Percentiles rank a stretch among this genome's conserved stretches.
Conservation (phyloP, 2,113 vertebrate genomes). For the Myiozetetes cayanensis region DNA sequence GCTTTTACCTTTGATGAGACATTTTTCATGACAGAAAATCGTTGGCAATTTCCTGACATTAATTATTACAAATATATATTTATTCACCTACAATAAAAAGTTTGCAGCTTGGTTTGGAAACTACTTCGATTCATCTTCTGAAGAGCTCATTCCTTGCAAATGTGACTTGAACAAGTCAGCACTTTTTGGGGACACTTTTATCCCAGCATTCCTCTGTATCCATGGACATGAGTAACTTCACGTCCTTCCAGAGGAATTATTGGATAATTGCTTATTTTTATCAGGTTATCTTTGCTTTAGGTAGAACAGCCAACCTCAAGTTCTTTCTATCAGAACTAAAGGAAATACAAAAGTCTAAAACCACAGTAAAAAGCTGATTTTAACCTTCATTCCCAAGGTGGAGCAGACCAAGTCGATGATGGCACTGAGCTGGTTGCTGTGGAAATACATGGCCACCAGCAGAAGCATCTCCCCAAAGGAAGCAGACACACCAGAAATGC, state of each 20-base stretch:
- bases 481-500: conserved; percentile 95
- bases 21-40: rapidly evolving
- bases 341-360: background rate
- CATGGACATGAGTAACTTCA: background rate
- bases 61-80: background rate
- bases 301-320: background rate
- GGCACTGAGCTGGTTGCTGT: conserved; percentile 94
- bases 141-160: background rate
- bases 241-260: background rate
- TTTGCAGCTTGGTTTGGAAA: background rate
- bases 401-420: conserved; percentile 96
- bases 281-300: background rate
- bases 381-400: conserved; percentile 92
- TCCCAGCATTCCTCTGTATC: background rate
- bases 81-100: background rate
- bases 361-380: background rate
- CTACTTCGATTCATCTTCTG: background rate
- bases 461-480: conserved; percentile 99
- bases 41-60: background rate
- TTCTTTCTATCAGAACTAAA: background rate
- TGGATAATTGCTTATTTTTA: background rate
- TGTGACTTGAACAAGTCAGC: background rate
- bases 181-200: background rate
- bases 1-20: background rate
- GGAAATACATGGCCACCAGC: conserved; percentile 99